Evolutionary conservation across 1,140 invertebrate species (phyloP), one percentile per base, ranked within the genome.

Genomic region (Drosophila eugracilis): DNA sequence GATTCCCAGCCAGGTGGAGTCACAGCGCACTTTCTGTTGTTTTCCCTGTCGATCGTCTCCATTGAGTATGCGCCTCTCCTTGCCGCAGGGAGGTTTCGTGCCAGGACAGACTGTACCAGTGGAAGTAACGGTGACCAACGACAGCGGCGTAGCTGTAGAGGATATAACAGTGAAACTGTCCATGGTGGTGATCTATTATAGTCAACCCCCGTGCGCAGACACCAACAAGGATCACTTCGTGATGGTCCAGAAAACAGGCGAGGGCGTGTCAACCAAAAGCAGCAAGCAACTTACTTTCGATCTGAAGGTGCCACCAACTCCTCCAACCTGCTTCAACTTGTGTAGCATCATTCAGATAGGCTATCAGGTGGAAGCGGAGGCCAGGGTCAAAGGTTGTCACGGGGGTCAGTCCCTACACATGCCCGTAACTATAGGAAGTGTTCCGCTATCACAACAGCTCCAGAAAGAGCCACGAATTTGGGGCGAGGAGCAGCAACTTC

Each of bases 301-400:
- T 15, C 80, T 96, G 9, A 91, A 92, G n/a, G 92, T 96, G 28
- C 95, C 95, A 0, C 93, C 95, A 1, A 90, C 95, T 67, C 95
- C 95, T 4, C 95, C 95, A 1, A 95, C 95, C 1, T 95, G 96
- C 89, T 92, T 96, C 1, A 92, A 93, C 14, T 93, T 95, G 59
- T 96, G 95, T 72, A 92, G 93, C 34, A 93, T 96, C 36, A 95
- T 96, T 52, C 94, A 95, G 89, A 91, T 96, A 45, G 93, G 94
- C 65, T 96, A 96, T 91, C 93, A 94, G 75, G 75, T 96, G 6
- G 93, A 94, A 83, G 93, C 96, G 1, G 90, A 83, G 60, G 90
- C 91, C 12, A 90, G 84, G 65, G 84, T 92, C 26, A 76, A 79
- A 10, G 91, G 91, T 19, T 76, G 90, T 22, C 92, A 94, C 78